Percentiles rank a stretch among this genome's conserved stretches.
These are phyloP conservation scores for Macrotis lagotis DNA, from an alignment of 2,113 vertebrate genomes.

Conservation along the genomic window DNA sequence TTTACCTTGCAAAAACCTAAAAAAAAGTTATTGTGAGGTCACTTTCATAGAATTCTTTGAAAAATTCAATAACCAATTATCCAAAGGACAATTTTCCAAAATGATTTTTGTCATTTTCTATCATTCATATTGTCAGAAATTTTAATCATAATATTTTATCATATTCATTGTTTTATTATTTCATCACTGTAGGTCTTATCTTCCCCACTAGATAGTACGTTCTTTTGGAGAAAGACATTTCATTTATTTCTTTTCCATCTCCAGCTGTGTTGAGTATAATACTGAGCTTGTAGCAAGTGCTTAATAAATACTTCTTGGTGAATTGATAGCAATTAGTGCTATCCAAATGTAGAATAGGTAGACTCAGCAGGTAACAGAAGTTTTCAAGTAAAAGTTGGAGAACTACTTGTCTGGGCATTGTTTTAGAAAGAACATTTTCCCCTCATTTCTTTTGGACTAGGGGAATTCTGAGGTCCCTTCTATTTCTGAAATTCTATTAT, in stretches of 20 bases:
- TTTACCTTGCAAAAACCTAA: no score
- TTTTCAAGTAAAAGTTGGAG: neutral
- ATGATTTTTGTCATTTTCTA: neutral
- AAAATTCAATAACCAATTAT: neutral
- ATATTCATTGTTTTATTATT: neutral
- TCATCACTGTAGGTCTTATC: neutral
- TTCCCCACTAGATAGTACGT: neutral
- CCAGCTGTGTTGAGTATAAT: neutral
- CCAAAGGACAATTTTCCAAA: neutral
- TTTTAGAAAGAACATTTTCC: neutral
- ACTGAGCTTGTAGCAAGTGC: neutral
- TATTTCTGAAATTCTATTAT: neutral
- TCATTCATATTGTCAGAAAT: neutral
- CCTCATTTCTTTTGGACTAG: neutral
- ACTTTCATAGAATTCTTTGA: neutral
- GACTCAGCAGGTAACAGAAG: neutral
- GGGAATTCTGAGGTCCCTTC: neutral
- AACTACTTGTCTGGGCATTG: neutral
- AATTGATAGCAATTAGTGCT: neutral
- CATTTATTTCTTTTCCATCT: neutral
- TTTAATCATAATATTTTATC: neutral
- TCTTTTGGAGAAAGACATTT: neutral
- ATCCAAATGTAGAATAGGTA: neutral
- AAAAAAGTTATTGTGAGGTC: neutral
- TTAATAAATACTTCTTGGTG: neutral